phyloP scores from a whole-genome alignment of 2,888 invertebrate species.

The Plagodis dolabraria region DNA sequence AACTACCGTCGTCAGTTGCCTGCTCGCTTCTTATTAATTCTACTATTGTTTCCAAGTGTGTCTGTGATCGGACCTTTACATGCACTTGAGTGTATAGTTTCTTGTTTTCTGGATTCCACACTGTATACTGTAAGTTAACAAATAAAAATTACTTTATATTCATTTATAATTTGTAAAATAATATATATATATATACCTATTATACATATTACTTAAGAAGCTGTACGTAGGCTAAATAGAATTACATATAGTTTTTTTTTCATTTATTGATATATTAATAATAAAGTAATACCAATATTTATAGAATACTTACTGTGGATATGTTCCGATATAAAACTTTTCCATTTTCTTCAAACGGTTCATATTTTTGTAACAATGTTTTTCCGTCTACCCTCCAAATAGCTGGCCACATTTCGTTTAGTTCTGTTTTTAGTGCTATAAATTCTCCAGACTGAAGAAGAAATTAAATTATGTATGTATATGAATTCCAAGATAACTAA shows the following conservation, averaged over 20 bases:
- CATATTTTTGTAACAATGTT: constrained; percentile 92
- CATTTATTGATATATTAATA: too few relatives aligned
- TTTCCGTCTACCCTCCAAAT: constrained; percentile 97
- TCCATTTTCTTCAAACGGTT: constrained; percentile 92
- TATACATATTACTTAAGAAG: too few relatives aligned
- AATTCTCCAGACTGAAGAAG: constrained; percentile 93
- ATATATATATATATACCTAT: too few relatives aligned
- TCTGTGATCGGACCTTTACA: constrained; percentile 90
- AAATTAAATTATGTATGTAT: constrained; percentile 25
- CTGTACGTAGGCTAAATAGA: too few relatives aligned
- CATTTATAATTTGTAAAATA: too few relatives aligned
- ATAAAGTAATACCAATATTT: too few relatives aligned
- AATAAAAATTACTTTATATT: too few relatives aligned
- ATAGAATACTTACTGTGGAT: constrained; percentile 88
- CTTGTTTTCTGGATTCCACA: constrained; percentile 93
- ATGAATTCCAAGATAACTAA: too few relatives aligned
- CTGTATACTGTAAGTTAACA: constrained; percentile 85
- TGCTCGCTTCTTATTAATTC: constrained; percentile 91
- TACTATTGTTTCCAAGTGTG: constrained; percentile 91
- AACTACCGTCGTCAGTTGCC: constrained; percentile 88
- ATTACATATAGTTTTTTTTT: too few relatives aligned
- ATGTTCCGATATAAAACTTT: constrained; percentile 93
- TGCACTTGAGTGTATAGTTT: constrained; percentile 92
- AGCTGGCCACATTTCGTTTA: constrained; percentile 92
- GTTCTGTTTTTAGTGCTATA: constrained; percentile 93